Conservation (phyloP, 2,797 vertebrate species). For the Galaxias olidus region DNA sequence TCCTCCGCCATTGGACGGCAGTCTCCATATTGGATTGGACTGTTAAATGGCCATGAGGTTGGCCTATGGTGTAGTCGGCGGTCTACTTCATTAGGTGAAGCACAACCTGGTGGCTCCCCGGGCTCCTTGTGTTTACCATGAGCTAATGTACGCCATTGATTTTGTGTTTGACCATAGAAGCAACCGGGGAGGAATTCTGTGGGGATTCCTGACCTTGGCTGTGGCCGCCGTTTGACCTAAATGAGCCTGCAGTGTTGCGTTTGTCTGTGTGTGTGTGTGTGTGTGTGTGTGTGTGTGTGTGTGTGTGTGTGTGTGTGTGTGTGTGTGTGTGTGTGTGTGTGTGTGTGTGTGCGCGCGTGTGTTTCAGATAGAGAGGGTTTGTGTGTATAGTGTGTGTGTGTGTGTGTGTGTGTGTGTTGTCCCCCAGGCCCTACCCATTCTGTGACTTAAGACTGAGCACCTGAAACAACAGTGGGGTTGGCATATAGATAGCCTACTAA, state of each 20-base stretch:
- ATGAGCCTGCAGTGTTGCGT: constrained; percentile 25
- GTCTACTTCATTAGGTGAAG: constrained; percentile 20
- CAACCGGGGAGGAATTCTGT: constrained; percentile 22
- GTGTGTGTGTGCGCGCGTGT: not conserved
- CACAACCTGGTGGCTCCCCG: constrained; percentile 32
- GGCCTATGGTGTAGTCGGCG: constrained; percentile 23
- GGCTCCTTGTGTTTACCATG: constrained; percentile 37
- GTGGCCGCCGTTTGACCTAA: constrained; percentile 20
- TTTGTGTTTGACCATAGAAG: constrained; percentile 53
- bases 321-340: not conserved
- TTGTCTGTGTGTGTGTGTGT: not conserved
- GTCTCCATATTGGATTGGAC: constrained; percentile 22
- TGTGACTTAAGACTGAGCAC: constrained; percentile 26
- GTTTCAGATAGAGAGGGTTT: too few relatives aligned
- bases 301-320: constrained; percentile 1
- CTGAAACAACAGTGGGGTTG: constrained; percentile 35
- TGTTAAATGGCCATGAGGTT: constrained; percentile 13
- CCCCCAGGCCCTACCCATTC: constrained; percentile 3
- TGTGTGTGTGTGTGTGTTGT: constrained; percentile 8
- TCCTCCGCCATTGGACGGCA: constrained; percentile 16
- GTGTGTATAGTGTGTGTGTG: not conserved
- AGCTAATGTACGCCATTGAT: constrained; percentile 61
- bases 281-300: constrained; percentile 1
- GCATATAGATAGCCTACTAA: too few relatives aligned
- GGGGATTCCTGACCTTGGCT: constrained; percentile 37